phyloP scores from a whole-genome alignment of 2,888 invertebrate species.

The Serripes groenlandicus region DNA sequence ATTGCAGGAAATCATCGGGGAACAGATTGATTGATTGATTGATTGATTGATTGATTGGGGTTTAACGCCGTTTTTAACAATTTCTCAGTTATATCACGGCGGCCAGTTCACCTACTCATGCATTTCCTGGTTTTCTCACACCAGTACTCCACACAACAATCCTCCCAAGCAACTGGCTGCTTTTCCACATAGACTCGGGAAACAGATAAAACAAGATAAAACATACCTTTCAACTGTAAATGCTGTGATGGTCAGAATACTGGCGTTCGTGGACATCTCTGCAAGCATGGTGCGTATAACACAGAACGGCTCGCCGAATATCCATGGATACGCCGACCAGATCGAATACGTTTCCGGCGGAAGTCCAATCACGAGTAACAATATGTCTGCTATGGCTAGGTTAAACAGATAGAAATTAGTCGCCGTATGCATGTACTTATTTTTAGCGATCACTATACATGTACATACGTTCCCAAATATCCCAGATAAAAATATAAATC shows the following conservation, averaged over 20 bases:
- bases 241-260: conserved; percentile 93
- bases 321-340: conserved; percentile 86
- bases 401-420: conserved; percentile 95
- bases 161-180: too few relatives aligned
- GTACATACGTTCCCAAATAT: conserved; percentile 81
- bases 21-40: too few relatives aligned
- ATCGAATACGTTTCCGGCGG: conserved; percentile 91
- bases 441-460: conserved; percentile 80
- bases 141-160: too few relatives aligned
- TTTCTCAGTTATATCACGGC: too few relatives aligned
- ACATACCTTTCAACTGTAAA: conserved; percentile 92
- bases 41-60: too few relatives aligned
- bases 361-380: conserved; percentile 92
- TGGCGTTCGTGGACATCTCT: conserved; percentile 91
- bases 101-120: too few relatives aligned
- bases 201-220: too few relatives aligned
- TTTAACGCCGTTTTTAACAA: too few relatives aligned
- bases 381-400: conserved; percentile 93
- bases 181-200: too few relatives aligned
- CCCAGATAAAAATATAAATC: conserved; percentile 80
- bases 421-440: conserved; percentile 82
- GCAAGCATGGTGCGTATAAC: conserved; percentile 92
- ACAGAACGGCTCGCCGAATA: conserved; percentile 93
- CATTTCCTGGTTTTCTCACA: too few relatives aligned
- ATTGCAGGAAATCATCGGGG: too few relatives aligned